A percentile compares a stretch with the other conserved stretches of the same genome.
phyloP scores from a whole-genome alignment of 2,797 vertebrate species.

The Iguana delicatissima region DNA sequence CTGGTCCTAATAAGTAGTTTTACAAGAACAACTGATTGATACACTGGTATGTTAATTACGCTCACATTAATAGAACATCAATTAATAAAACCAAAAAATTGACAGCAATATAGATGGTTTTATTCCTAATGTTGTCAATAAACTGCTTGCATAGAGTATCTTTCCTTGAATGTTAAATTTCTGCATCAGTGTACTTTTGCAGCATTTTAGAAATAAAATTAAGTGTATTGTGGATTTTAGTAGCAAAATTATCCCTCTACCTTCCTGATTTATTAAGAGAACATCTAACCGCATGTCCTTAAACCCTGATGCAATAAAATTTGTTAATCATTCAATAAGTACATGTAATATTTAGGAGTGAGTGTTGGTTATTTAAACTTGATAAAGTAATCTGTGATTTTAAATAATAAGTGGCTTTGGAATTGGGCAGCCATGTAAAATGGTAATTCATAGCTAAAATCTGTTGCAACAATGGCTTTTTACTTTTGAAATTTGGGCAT shows the following conservation, averaged over 20 bases:
- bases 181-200: conserved; percentile 19
- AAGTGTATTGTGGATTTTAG: conserved; percentile 50
- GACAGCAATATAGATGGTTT: conserved; percentile 34
- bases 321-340: conserved; percentile 36
- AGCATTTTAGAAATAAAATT: conserved; percentile 29
- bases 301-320: conserved; percentile 34
- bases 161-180: conserved; percentile 41
- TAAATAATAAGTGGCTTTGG: conserved; percentile 38
- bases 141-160: conserved; percentile 39
- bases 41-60: conserved; percentile 26
- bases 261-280: conserved; percentile 17
- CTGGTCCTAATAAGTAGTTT: conserved; percentile 52
- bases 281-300: conserved; percentile 43
- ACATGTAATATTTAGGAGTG: conserved; percentile 29
- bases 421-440: conserved; percentile 49
- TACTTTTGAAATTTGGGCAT: conserved; percentile 11
- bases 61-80: conserved; percentile 53
- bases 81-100: conserved; percentile 41
- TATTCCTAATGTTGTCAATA: conserved; percentile 33
- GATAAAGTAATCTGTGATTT: conserved; percentile 37
- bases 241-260: conserved; percentile 46
- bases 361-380: conserved; percentile 50
- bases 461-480: conserved; percentile 29
- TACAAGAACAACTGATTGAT: conserved; percentile 48
- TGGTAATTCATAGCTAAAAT: conserved; percentile 29